Percentiles rank a stretch among this genome's conserved stretches.
These are phyloP conservation scores for Cliona cf. orientalis DNA, from an alignment of 37 sponge, comb jelly and placozoan genomes.

Conservation along the genomic window DNA sequence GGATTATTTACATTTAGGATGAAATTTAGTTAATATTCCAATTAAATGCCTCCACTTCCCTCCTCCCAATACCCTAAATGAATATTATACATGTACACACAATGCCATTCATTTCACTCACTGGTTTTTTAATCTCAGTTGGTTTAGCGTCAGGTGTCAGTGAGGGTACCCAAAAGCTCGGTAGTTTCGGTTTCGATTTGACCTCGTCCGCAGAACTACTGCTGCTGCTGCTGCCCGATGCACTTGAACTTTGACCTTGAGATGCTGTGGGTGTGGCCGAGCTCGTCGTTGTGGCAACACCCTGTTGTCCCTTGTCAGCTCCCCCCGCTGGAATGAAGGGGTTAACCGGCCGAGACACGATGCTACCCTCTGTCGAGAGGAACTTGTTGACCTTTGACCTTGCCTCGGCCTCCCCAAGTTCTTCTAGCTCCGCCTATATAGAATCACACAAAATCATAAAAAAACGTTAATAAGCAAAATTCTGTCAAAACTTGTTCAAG, in stretches of 20 bases:
- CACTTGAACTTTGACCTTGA: not conserved
- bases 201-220: not conserved
- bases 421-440: constrained; percentile 54
- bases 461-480: too few relatives aligned
- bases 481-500: too few relatives aligned
- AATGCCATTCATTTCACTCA: constrained; percentile 46
- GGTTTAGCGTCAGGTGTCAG: constrained; percentile 83
- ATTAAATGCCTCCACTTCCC: too few relatives aligned
- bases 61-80: too few relatives aligned
- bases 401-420: constrained; percentile 46
- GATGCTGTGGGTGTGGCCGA: not conserved
- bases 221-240: not conserved
- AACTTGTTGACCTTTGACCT: constrained; percentile 64
- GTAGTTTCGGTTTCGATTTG: constrained; percentile 49
- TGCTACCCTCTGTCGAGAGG: constrained; percentile 56
- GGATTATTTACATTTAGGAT: too few relatives aligned
- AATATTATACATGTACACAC: constrained; percentile 11
- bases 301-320: too few relatives aligned
- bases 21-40: too few relatives aligned
- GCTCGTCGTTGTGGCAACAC: too few relatives aligned
- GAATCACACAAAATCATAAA: not conserved
- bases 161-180: constrained; percentile 95
- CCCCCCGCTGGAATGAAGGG: constrained; percentile 31
- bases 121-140: constrained; percentile 85
- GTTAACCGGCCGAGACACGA: constrained; percentile 52